Percentiles rank a stretch among this genome's conserved stretches.
phyloP scores from a whole-genome alignment of 2,797 vertebrate species.

The Danio choprae region DNA sequence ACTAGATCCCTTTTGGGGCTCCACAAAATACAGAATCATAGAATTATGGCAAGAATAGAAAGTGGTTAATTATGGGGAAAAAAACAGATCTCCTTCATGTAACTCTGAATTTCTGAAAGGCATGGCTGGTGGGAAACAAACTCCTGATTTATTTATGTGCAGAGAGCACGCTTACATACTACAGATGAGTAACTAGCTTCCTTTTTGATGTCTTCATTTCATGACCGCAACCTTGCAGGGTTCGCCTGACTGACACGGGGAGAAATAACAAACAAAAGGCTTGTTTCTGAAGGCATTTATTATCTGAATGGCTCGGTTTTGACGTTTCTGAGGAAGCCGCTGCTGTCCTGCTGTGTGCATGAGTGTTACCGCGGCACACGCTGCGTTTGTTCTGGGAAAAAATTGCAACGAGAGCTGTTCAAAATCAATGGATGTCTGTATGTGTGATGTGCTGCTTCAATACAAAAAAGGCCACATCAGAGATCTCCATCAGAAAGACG shows the following conservation, averaged over 20 bases:
- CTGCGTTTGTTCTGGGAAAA: slow-evolving; percentile 36
- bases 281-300: slow-evolving; percentile 34
- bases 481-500: slow-evolving; percentile 28
- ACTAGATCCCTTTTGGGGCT: background rate
- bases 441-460: slow-evolving; percentile 40
- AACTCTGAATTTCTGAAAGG: slow-evolving; percentile 13
- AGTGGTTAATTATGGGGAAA: background rate
- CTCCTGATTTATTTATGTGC: slow-evolving; percentile 44
- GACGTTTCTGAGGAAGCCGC: slow-evolving; percentile 26
- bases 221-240: slow-evolving; percentile 4
- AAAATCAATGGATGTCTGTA: slow-evolving; percentile 40
- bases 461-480: slow-evolving; percentile 40
- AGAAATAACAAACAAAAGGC: slow-evolving; percentile 44
- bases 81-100: background rate
- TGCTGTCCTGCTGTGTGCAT: slow-evolving; percentile 3
- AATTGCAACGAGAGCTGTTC: slow-evolving; percentile 30
- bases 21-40: background rate
- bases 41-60: slow-evolving; percentile 15
- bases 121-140: background rate
- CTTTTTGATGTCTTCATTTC: slow-evolving; percentile 39
- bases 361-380: slow-evolving; percentile 36
- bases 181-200: slow-evolving; percentile 8
- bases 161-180: background rate
- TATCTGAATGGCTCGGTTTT: slow-evolving; percentile 34
- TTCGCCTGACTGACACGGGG: slow-evolving; percentile 22